Base-by-base conservation (phyloP, 2,888 invertebrate species). In the Troides oblongomaculatus region DNA sequence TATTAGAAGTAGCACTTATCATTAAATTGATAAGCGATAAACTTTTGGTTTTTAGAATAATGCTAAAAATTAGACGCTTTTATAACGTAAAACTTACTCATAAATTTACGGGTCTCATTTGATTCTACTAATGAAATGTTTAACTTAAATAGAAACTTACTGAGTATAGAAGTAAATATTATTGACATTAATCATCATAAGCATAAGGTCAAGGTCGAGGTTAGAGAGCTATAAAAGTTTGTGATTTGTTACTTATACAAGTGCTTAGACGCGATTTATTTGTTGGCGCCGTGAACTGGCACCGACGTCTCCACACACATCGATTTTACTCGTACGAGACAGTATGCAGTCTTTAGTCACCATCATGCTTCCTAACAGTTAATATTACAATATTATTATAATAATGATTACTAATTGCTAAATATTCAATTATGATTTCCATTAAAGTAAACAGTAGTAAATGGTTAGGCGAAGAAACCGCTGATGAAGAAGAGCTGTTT, bases 401-500 rank as follows among this genome's bases (percentile, higher is more conserved):
- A 58, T n/a, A 53, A 53, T n/a, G 57, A 76, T 64, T 72, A 67
- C 57, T 65, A 61, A 36, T 62, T 56, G 23, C 23, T 63, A 60
- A 70, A 68, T 43, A 65, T 39, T 70, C 43, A 39, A 53, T 66
- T 73, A 89, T 89, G 87, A 78, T 81, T 67, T 75, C 85, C 56
- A 79, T 77, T 72, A 89, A 85, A 82, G 78, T 85, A 67, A 79
- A 82, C 46, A 84, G 81, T 73, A 90, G 87, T 72, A 90, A 89
- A 85, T 94, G 94, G 94, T 87, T 94, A 30, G 94, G 93, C 73
- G 85, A 92, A 64, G 93, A 94, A 78, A 88, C 87, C 1, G 79
- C 83, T 1, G 93, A 94, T 1, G 92, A 93, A 72, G 89, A 90
- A 69, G 89, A 87, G 53, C 76, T 93, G 39, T 94, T 93, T 77